phyloP scores from a whole-genome alignment of 2,113 vertebrate genomes.

The Hippocampus zosterae region DNA sequence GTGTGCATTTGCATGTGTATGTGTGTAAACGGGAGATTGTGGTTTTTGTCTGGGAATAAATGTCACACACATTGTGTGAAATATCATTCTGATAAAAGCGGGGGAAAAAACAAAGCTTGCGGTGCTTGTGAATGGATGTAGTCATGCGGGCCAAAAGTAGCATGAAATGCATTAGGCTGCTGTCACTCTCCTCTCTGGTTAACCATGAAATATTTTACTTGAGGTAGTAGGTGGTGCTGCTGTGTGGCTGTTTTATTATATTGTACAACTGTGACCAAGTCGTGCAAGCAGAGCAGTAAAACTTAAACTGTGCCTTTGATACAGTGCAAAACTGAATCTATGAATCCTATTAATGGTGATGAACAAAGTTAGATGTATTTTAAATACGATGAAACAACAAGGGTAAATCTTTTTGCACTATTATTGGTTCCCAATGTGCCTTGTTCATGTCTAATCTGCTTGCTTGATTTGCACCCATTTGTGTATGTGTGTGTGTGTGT shows the following conservation, averaged over 20 bases:
- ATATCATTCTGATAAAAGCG: constrained; percentile 54
- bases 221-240: constrained; percentile 28
- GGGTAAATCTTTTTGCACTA: neutral
- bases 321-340: neutral
- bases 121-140: constrained; percentile 42
- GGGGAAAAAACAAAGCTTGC: neutral
- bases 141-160: constrained; percentile 45
- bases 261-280: constrained; percentile 11
- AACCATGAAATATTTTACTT: constrained; percentile 48
- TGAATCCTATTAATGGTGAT: neutral
- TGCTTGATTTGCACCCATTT: no score
- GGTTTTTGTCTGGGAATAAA: constrained; percentile 31
- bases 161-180: constrained; percentile 51
- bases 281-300: neutral
- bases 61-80: constrained; percentile 39
- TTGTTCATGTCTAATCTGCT: no score
- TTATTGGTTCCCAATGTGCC: neutral
- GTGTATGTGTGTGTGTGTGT: no score
- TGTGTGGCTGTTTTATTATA: constrained; percentile 12
- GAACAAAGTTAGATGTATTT: neutral
- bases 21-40: neutral
- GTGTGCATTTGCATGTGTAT: neutral
- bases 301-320: neutral
- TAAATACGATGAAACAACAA: neutral
- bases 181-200: constrained; percentile 40